Evolutionary conservation across 1,140 invertebrate species (phyloP), one percentile per base, ranked within the genome.

Genomic region (Oncopodura yosiiana): DNA sequence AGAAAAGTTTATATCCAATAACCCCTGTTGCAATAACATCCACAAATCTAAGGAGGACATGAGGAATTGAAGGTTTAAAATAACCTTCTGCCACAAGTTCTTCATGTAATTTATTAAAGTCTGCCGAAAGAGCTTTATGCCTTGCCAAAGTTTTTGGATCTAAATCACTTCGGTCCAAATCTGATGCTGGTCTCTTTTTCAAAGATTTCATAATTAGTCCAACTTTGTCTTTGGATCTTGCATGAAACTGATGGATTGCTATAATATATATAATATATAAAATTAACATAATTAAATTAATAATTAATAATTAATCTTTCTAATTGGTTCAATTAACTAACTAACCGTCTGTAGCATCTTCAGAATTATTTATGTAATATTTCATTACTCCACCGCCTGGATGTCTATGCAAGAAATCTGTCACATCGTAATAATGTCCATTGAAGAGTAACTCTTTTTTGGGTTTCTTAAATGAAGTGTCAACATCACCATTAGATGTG

Each of bases 371-470:
- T 14, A 49, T 56, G 49, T 60, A 60, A 29, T 48, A 60, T 24
- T 56, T 36, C 14, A 60, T 60, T 11, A 60, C 44, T 41, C 30
- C 41, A 27, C 58, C 58, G 24, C 58, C 58, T 0, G 58, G 58
- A 52, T 60, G 58, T 21, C 43, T 49, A 6, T 23, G 11, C 6
- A 49, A 38, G 18, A 49, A 60, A 11, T 53, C 34, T 0, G 49
- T 60, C 26, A 60, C 53, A 26, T 60, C 58, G 45, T 60, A 60
- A 27, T 42, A 56, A 37, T 55, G 52, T 8, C 49, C 49, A 29
- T 60, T 37, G 49, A 45, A 56, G 4, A 60, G 23, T 6, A 60
- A 34, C 48, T 60, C 58, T 27, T 60, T 49, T 24, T 18, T 50
- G 16, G n/a, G 12, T 21, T 32, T 36, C n/a, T 44, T n/a, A n/a